A percentile compares a stretch with the other conserved stretches of the same genome.
Conservation (phyloP, 1,140 invertebrate species). For the Drosophila lacteicornis region DNA sequence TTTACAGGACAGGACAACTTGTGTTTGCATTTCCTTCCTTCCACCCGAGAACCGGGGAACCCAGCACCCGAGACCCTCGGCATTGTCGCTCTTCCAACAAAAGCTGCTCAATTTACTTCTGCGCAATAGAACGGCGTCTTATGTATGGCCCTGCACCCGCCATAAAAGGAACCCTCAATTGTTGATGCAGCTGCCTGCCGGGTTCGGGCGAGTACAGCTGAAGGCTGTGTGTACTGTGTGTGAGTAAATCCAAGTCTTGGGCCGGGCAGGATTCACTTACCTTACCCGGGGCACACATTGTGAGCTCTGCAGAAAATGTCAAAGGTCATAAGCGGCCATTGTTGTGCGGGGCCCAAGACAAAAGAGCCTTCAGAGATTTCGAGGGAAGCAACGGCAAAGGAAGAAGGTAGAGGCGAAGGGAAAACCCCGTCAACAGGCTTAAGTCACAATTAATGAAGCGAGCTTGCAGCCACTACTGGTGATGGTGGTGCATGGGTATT, state of each 20-base stretch:
- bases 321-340: conserved; percentile 73
- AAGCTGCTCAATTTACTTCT: conserved; percentile 59
- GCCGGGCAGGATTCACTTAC: conserved; percentile 51
- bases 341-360: conserved; percentile 54
- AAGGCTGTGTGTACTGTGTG: conserved; percentile 39
- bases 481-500: conserved; percentile 55
- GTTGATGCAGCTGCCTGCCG: conserved; percentile 58
- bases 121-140: conserved; percentile 41
- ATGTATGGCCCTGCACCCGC: conserved; percentile 20
- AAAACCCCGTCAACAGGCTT: conserved; percentile 49
- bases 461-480: conserved; percentile 39
- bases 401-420: conserved; percentile 33
- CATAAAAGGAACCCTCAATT: conserved; percentile 51
- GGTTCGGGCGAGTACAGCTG: conserved; percentile 47
- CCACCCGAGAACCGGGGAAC: not conserved
- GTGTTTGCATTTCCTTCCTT: conserved; percentile 36
- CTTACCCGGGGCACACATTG: conserved; percentile 48
- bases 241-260: conserved; percentile 46
- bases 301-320: conserved; percentile 65
- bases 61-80: conserved; percentile 5
- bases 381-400: conserved; percentile 22
- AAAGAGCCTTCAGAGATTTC: conserved; percentile 41
- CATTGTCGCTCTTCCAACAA: conserved; percentile 28
- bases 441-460: conserved; percentile 57
- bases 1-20: conserved; percentile 30